phyloP scores from a whole-genome alignment of 2,797 vertebrate genomes.

The Sebastes nivosus region DNA sequence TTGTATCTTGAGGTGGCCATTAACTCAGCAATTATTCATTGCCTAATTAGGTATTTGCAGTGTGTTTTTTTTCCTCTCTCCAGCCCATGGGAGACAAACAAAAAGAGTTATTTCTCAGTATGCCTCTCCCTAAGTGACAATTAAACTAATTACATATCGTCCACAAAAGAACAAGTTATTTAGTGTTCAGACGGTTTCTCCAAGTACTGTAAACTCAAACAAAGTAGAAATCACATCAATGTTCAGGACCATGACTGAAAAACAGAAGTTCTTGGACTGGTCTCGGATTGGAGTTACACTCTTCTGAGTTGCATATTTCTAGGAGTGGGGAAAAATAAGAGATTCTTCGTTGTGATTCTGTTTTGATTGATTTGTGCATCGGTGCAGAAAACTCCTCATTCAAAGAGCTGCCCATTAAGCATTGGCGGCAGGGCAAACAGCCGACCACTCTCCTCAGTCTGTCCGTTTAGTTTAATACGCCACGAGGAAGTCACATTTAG shows the following conservation, averaged over 20 bases:
- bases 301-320: not conserved
- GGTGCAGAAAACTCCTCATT: not conserved
- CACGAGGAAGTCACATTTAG: not conserved
- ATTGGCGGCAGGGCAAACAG: not conserved
- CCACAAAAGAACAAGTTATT: slow-evolving; percentile 51
- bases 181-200: slow-evolving; percentile 35
- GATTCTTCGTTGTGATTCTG: not conserved
- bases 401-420: not conserved
- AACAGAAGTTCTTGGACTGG: not conserved
- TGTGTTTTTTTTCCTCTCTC: slow-evolving; percentile 21
- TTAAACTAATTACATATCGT: slow-evolving; percentile 64
- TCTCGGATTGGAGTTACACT: not conserved
- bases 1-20: slow-evolving; percentile 65
- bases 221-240: not conserved
- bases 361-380: slow-evolving; percentile 3
- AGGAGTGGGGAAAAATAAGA: not conserved
- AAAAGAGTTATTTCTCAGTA: slow-evolving; percentile 56
- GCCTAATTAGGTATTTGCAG: slow-evolving; percentile 65
- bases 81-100: slow-evolving; percentile 56
- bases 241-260: slow-evolving; percentile 3
- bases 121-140: slow-evolving; percentile 59
- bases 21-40: slow-evolving; percentile 68
- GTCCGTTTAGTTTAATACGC: not conserved
- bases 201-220: slow-evolving; percentile 18
- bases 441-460: not conserved